Base-by-base conservation (phyloP, 2,797 vertebrate species). In the Morus bassanus region DNA sequence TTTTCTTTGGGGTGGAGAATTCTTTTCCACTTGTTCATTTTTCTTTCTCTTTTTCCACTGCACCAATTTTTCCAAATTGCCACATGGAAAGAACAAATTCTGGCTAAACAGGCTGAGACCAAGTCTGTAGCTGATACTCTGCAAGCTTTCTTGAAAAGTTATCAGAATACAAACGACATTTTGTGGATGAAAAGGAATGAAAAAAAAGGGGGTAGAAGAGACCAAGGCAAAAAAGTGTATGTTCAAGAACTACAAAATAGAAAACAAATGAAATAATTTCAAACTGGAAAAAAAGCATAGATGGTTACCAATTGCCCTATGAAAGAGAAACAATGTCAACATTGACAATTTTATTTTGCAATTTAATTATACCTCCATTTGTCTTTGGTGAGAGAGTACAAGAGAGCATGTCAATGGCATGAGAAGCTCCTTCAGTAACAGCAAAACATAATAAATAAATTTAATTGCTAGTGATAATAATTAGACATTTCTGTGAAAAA, bases 401-500 rank as follows among this genome's bases (percentile, higher is more conserved):
- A 80, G 75, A 75, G 48, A 91, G 37, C 25, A 63, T 1, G 54
- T 83, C 93, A 92, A 64, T 94, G 65, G 61, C 53, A 84, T 59
- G 92, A 88, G 85, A 93, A 91, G 9, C 35, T 91, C 68, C 86
- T 95, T 63, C 85, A 78, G 91, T 75, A 78, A 83, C n/a, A 75
- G 82, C 79, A 95, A 92, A 93, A 67, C 85, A 89, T 37, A 95
- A 95, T 91, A 95, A 96, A 95, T 95, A 92, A 93, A 88, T 95
- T 94, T 92, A 85, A 96, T 91, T 95, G 85, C 82, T 67, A 86
- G 65, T 89, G 54, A 93, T 92, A 96, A 96, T 96, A 96, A 96
- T 93, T 89, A 96, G 96, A 88, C 85, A 53, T 88, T 95, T 94
- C 82, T 84, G 87, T 86, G 92, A 91, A 91, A 94, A 97, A 88